Evolutionary conservation across 2,888 invertebrate species (phyloP).

Genomic region (Limnephilus rhombicus): DNA sequence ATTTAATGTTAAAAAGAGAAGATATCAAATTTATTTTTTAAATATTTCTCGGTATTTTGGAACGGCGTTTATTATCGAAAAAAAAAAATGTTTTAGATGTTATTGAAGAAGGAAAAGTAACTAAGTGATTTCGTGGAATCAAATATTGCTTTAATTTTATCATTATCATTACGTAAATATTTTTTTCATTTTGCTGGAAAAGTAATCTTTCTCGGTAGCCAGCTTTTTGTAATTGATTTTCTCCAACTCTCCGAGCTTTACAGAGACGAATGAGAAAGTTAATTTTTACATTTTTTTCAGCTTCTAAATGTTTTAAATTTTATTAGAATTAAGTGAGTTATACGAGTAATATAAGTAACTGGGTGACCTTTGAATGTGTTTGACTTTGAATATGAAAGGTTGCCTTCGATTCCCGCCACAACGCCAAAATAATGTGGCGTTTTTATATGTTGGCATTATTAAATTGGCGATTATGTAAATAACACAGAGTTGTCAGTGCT

Average conservation of each 20-base stretch:
- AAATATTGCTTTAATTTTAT: background rate
- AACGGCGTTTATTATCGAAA: background rate
- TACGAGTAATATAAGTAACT: background rate
- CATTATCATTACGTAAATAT: background rate
- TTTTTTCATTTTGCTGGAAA: background rate
- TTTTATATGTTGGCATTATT: too few relatives aligned
- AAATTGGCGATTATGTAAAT: too few relatives aligned
- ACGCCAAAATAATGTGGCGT: too few relatives aligned
- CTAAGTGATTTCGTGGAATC: background rate
- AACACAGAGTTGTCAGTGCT: too few relatives aligned
- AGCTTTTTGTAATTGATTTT: background rate
- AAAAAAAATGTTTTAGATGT: background rate
- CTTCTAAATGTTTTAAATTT: background rate
- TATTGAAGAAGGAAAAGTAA: background rate
- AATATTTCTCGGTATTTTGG: background rate
- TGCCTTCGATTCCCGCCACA: too few relatives aligned
- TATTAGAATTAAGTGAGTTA: background rate
- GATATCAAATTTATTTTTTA: background rate
- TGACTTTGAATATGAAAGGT: background rate
- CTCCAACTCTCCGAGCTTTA: background rate
- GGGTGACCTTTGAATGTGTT: background rate
- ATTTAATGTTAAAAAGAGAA: background rate
- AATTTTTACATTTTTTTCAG: background rate
- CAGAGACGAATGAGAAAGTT: background rate
- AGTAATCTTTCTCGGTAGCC: background rate